These are phyloP conservation scores for Campylorhamphus procurvoides DNA, from an alignment of 2,113 vertebrate genomes.

Conservation along the genomic window DNA sequence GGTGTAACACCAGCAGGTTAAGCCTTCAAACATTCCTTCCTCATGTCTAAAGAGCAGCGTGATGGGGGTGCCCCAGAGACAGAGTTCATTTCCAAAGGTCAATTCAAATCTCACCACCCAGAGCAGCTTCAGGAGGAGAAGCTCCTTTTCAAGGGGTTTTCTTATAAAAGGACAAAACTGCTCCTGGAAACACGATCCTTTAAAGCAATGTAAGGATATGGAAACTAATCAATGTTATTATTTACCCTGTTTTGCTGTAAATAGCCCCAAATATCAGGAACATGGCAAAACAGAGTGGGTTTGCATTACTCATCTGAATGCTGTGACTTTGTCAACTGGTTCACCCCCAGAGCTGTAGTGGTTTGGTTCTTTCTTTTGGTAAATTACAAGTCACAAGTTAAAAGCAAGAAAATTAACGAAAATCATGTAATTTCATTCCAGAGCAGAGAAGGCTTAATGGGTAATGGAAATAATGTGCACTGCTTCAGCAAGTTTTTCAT, in stretches of 20 bases:
- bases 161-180: background rate
- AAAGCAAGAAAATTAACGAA: background rate
- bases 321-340: background rate
- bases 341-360: background rate
- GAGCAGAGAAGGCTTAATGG: background rate
- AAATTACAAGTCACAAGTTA: constrained; percentile 17
- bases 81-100: background rate
- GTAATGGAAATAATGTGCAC: background rate
- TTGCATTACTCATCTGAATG: background rate
- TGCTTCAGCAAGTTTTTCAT: constrained; percentile 31
- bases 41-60: background rate
- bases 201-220: background rate
- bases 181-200: background rate
- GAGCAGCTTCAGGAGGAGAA: background rate
- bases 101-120: background rate
- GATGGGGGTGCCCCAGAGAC: background rate
- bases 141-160: background rate
- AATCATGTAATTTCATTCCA: background rate
- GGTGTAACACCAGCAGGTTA: background rate
- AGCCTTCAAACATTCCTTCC: background rate
- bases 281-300: background rate
- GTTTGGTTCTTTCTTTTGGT: background rate
- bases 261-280: background rate
- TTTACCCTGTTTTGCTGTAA: background rate
- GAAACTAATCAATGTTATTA: background rate